A percentile compares a stretch with the other conserved stretches of the same genome.
Conservation (phyloP, 1,140 invertebrate genomes). For the Drosophila kikkawai region DNA sequence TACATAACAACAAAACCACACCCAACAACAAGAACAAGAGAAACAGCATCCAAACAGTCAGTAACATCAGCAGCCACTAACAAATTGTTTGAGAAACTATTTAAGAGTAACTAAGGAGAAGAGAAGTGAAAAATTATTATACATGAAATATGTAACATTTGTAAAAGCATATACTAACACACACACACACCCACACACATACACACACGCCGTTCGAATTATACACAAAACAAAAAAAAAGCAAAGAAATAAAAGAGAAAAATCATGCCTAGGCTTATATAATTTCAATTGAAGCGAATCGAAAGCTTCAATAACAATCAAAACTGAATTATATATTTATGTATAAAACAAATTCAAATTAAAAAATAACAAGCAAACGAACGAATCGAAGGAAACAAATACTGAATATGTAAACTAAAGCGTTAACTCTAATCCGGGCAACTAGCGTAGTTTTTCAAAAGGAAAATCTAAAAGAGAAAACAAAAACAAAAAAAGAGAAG, state of each 20-base stretch:
- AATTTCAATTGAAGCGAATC: constrained; percentile 67
- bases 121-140: constrained; percentile 54
- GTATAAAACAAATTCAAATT: constrained; percentile 65
- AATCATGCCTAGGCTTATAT: constrained; percentile 73
- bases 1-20: constrained; percentile 27
- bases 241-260: constrained; percentile 25
- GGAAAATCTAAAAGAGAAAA: constrained; percentile 38
- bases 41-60: constrained; percentile 32
- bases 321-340: constrained; percentile 72
- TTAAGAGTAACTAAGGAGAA: constrained; percentile 65
- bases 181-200: constrained; percentile 24
- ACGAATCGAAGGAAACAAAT: constrained; percentile 45
- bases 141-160: constrained; percentile 75
- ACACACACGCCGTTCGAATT: constrained; percentile 69
- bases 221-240: constrained; percentile 64
- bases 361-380: constrained; percentile 54
- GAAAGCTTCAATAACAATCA: constrained; percentile 71
- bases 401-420: constrained; percentile 68
- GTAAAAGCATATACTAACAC: constrained; percentile 66
- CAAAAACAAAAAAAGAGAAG: constrained; percentile 6
- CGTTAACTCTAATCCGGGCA: constrained; percentile 50
- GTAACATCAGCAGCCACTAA: constrained; percentile 46
- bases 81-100: constrained; percentile 69
- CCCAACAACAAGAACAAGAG: constrained; percentile 26
- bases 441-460: constrained; percentile 57